Conservation (phyloP, 53 echinoderm and acorn worm species). For the Temnopleurus reevesii region DNA sequence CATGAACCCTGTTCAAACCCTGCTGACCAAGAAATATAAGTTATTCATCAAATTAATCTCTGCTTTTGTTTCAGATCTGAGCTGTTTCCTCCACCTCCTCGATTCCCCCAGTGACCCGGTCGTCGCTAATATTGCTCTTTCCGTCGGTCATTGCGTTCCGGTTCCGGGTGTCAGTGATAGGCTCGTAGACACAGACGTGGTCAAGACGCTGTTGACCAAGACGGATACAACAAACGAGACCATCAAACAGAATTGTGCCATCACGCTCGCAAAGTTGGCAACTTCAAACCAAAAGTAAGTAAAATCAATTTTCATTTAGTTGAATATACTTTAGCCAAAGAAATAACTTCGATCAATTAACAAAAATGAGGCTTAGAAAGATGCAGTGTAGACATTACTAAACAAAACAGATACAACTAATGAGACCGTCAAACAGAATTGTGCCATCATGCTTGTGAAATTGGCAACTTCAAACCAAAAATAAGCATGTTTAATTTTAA, state of each 20-base stretch:
- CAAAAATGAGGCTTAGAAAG: not conserved
- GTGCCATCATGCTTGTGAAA: not conserved
- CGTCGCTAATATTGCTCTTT: constrained; percentile 83
- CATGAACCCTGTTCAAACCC: no score
- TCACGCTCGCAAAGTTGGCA: constrained; percentile 84
- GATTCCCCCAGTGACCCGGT: constrained; percentile 31
- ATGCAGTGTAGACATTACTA: not conserved
- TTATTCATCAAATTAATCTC: no score
- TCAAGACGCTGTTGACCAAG: constrained; percentile 72
- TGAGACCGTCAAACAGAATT: not conserved
- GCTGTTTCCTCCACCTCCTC: constrained; percentile 47
- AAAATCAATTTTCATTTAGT: not conserved
- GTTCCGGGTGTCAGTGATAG: constrained; percentile 53
- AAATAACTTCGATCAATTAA: not conserved
- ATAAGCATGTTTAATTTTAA: no score
- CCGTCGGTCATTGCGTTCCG: constrained; percentile 76
- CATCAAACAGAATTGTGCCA: constrained; percentile 95
- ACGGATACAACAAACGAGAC: constrained; percentile 74
- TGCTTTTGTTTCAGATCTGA: constrained; percentile 67
- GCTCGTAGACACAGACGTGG: constrained; percentile 67
- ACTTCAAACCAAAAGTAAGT: constrained; percentile 72
- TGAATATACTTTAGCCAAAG: not conserved
- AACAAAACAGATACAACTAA: no score
- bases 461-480: not conserved
- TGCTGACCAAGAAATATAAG: no score